These are phyloP conservation scores for Sebastes schlegelii DNA, from an alignment of 2,113 vertebrate genomes.

Conservation along the genomic window DNA sequence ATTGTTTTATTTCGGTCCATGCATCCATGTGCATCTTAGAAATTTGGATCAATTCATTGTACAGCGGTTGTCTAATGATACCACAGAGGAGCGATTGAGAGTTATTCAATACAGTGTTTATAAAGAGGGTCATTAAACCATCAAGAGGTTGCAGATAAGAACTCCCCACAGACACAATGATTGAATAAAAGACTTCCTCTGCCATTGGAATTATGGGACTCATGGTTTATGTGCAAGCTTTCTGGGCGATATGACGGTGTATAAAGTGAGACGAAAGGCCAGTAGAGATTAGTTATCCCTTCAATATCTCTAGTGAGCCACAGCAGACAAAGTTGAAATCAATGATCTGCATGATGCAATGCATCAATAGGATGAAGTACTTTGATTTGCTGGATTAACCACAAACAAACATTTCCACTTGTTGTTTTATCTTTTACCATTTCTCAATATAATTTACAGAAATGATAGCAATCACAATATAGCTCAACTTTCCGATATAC, in stretches of 20 bases:
- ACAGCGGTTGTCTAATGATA: constrained; percentile 27
- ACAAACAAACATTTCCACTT: background rate
- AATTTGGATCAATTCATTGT: constrained; percentile 53
- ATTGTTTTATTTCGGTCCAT: background rate
- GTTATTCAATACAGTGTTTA: constrained; percentile 61
- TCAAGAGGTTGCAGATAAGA: constrained; percentile 61
- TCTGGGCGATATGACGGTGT: background rate
- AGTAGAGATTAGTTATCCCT: constrained; percentile 12
- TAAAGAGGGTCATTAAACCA: constrained; percentile 59
- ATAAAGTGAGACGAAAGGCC: background rate
- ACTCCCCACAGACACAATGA: constrained; percentile 45
- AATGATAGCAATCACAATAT: background rate
- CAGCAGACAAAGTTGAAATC: background rate
- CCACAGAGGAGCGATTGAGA: constrained; percentile 48
- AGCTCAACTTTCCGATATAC: background rate
- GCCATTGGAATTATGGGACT: constrained; percentile 26
- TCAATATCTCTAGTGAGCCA: background rate
- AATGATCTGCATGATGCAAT: constrained; percentile 11
- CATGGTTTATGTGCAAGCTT: constrained; percentile 14
- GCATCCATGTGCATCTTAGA: background rate
- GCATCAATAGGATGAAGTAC: background rate
- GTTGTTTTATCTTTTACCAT: background rate
- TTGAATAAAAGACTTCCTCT: constrained; percentile 48
- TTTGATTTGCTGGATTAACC: constrained; percentile 23
- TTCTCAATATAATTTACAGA: background rate